Conservation (phyloP, 2,888 invertebrate genomes). For the Ochropleura leucogaster region DNA sequence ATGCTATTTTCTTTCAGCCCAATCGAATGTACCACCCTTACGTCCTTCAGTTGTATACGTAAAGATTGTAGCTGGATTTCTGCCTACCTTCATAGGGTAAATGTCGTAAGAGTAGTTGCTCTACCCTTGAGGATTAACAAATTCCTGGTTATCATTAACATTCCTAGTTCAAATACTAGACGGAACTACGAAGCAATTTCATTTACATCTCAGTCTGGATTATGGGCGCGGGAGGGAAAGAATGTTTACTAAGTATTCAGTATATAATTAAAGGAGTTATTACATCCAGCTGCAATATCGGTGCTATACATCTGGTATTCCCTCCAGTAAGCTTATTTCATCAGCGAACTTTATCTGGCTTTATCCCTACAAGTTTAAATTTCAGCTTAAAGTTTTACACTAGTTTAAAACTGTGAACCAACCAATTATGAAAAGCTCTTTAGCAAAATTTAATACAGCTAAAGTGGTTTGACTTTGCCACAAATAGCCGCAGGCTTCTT, state of each 20-base stretch:
- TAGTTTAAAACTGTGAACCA: constrained; percentile 20
- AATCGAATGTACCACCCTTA: neutral
- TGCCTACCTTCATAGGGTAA: neutral
- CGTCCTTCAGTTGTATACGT: neutral
- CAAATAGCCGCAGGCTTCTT: constrained; percentile 3
- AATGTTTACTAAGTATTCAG: constrained; percentile 8
- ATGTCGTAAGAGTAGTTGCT: neutral
- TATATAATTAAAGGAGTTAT: constrained; percentile 17
- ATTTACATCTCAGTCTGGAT: constrained; percentile 17
- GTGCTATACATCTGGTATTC: constrained; percentile 6
- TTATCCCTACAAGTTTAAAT: neutral
- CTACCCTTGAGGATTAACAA: neutral
- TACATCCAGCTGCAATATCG: constrained; percentile 2
- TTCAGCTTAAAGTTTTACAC: constrained; percentile 4
- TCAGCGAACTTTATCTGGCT: constrained; percentile 4
- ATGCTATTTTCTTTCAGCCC: too few relatives aligned
- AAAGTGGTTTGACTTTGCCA: constrained; percentile 9
- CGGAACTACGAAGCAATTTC: neutral
- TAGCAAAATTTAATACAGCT: constrained; percentile 1
- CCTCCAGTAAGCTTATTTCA: constrained; percentile 17
- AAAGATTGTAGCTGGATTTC: neutral
- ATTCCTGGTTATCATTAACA: constrained; percentile 1
- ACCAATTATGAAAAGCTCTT: constrained; percentile 31
- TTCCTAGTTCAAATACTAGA: constrained; percentile 4
- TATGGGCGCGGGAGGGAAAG: neutral